Base-by-base conservation (phyloP, 2,888 invertebrate genomes). In the Ophion costatus region DNA sequence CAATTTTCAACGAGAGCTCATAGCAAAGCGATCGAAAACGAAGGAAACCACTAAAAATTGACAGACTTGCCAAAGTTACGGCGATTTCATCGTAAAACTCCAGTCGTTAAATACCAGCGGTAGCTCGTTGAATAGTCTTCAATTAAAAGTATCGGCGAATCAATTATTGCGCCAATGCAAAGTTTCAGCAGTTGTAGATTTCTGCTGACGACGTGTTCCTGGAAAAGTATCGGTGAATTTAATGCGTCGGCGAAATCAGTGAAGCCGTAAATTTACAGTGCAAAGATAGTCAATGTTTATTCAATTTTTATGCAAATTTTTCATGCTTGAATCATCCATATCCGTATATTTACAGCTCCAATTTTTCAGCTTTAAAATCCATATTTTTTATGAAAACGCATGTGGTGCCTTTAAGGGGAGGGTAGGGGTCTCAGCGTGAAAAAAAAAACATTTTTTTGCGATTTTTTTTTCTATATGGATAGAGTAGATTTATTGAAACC, bases 141-240 rank as follows among this genome's bases (percentile, higher is more conserved):
- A 61, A 76, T 79, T 76, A 80, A 84, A 73, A 74, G 82, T 79
- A 76, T 82, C 70, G 82, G 56, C 20, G 79, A 79, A 85, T 71
- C 75, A 79, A 82, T 85, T 81, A 82, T 56, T 42, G 33, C 51
- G 66, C 24, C 14, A 67, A 69, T 69, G 64, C 45, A 33, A 61
- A 77, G 59, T 74, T 45, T 14, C n/a, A 6, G 29, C 77, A 78
- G 63, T 80, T 67, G 57, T 20, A 59, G 11, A 38, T 29, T 80
- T 59, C 59, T 64, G 63, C 20, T 29, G 59, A 59, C n/a, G 24
- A 57, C 33, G 66, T 42, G 56, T n/a, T 80, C 22, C 66, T 57
- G 45, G 45, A 51, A 76, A 80, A 80, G 56, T 79, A 51, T 57
- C 24, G 20, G 4, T 11, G 14, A 20, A 79, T 56, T 7, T 22